These are phyloP conservation scores for Chymomyza amoena DNA, from an alignment of 2,888 invertebrate species.

Conservation along the genomic window DNA sequence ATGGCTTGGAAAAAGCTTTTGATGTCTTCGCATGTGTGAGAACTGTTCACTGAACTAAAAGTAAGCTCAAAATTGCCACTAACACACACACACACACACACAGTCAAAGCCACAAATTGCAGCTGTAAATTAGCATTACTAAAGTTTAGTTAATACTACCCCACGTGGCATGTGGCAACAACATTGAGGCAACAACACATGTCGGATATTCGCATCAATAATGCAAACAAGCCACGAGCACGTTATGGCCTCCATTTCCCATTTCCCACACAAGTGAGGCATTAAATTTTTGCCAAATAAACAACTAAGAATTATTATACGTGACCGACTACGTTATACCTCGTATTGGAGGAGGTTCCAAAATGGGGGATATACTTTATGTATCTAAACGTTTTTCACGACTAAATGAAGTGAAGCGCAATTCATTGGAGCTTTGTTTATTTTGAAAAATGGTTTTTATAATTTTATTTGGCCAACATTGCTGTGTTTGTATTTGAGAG, in stretches of 20 bases:
- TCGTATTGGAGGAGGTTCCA: no score
- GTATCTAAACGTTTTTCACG: no score
- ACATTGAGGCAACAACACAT: neutral
- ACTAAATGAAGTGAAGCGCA: no score
- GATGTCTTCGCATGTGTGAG: constrained; percentile 19
- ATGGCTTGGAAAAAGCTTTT: constrained; percentile 30
- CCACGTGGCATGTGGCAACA: constrained; percentile 4
- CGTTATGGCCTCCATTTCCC: neutral
- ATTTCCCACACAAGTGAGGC: constrained; percentile 33
- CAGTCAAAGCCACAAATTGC: neutral
- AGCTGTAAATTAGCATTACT: constrained; percentile 27
- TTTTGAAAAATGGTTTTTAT: no score
- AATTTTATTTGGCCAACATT: no score
- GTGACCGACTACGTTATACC: no score
- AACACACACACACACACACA: neutral
- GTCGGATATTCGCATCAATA: neutral
- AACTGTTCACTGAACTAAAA: constrained; percentile 21
- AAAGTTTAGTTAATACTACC: constrained; percentile 7
- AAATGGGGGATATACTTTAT: no score
- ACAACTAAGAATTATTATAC: neutral
- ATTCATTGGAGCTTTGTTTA: no score
- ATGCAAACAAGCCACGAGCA: neutral
- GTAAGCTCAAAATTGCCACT: neutral
- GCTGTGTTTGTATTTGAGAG: no score
- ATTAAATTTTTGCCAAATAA: neutral